Base-by-base conservation (phyloP, 2,113 vertebrate genomes). In the Herpailurus yagouaroundi region DNA sequence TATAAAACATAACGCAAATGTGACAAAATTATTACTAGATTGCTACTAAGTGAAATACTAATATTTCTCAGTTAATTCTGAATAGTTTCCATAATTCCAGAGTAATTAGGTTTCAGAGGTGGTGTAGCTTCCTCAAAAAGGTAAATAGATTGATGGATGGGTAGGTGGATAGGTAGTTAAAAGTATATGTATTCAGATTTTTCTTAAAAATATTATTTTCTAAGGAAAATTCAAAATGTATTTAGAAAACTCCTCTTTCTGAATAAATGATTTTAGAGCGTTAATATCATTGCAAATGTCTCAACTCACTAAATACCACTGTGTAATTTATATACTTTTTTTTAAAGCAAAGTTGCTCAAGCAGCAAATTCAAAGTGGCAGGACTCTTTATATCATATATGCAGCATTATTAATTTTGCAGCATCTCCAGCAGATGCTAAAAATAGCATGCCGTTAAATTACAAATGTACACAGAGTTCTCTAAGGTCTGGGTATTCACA, bases 351-450 rank as follows among this genome's bases (percentile, higher is more conserved):
- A 97, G 15, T 95, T 82, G 73, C 45, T 94, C 73, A 91, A 69
- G 19, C 36, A 93, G 38, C 5, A 14, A 16, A 71, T 89, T 64
- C 95, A 97, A 96, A 96, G 21, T 15, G 52, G 45, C 92, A 94
- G 89, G 41, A 45, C 15, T 73, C 88, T 63, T 15, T 97, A 89
- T 96, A 96, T 89, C 86, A 91, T 66, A 48, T 89, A 81, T 71
- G 23, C 93, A 64, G 16, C 82, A 95, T 92, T 98, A 95, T 97
- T 94, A 97, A 96, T 95, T 91, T 88, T 69, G 18, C 18, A 84
- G 55, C 63, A 73, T 73, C 73, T 90, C 36, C 21, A 81, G 25
- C 80, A 94, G 66, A 79, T 84, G 68, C 88, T 92, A 81, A 97
- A 98, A 97, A 90, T 94, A 45, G 41, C 48, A 38, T 2, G n/a